Base-by-base conservation (phyloP, 2,113 vertebrate species). In the Calonectris borealis region DNA sequence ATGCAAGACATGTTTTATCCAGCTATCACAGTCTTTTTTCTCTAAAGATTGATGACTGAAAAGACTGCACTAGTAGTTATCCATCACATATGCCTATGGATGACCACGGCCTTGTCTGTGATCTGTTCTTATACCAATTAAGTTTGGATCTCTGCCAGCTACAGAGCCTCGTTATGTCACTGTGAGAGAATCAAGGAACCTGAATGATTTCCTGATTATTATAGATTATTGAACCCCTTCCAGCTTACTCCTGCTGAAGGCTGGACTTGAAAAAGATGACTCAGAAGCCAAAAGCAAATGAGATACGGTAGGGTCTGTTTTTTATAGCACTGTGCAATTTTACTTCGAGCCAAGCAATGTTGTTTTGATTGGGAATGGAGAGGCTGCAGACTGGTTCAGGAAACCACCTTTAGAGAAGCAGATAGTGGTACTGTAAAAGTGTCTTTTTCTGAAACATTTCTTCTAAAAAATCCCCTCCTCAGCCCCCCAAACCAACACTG, bases 171-270 rank as follows among this genome's bases (percentile, higher is more conserved):
- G 72, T 94, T 93, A 86, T 24, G 66, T 78, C 86, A 93, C 91
- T 96, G 91, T 93, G 91, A 95, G 78, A 95, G 86, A 97, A 96
- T 51, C 34, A 57, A 83, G 89, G 92, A 97, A 97, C 96, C n/a
- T 64, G 73, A 97, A 96, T 94, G 80, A 77, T 94, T 98, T 98
- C 92, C 93, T 97, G 61, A 86, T 97, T 90, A 83, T 96, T 97
- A 91, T 91, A 96, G 85, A 88, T 87, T 91, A 86, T 72, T 96
- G 72, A 92, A 86, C 7, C 13, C 29, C 49, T 93, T 93, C 81
- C 51, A 80, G 27, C 18, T 49, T 77, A 83, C 29, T 77, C 21
- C 4, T 66, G 83, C 11, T 76, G 69, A 90, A 94, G 88, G 55
- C 34, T 62, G 15, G 54, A 68, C 88, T 60, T 64, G 11, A 90